Conservation (phyloP, 92 coral and sea anemone species). For the Epizoanthus rinbou region DNA sequence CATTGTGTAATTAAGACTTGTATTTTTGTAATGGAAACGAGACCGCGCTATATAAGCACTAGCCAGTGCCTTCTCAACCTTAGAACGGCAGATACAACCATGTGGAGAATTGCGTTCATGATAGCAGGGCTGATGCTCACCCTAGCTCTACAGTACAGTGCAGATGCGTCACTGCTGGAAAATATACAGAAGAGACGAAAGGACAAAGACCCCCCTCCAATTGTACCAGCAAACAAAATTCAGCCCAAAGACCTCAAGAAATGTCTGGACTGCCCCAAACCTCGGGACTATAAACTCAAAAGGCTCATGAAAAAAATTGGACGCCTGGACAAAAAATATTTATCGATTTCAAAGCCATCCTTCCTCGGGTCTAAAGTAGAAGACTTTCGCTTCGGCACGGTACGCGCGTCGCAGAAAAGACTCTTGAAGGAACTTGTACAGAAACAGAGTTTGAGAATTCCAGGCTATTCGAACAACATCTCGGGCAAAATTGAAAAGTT, state of each 20-base stretch:
- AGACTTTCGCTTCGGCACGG: slow-evolving; percentile 9
- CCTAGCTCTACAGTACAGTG: background rate
- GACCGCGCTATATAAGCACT: slow-evolving; percentile 28
- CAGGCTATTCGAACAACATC: slow-evolving; percentile 14
- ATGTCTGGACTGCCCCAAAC: slow-evolving; percentile 29
- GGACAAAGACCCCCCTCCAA: slow-evolving; percentile 9
- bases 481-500: slow-evolving; percentile 48
- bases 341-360: slow-evolving; percentile 30
- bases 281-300: slow-evolving; percentile 22
- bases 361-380: slow-evolving; percentile 18
- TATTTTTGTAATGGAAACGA: slow-evolving; percentile 3
- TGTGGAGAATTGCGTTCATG: background rate
- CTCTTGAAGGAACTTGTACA: slow-evolving; percentile 7
- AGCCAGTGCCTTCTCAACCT: background rate
- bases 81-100: slow-evolving; percentile 9
- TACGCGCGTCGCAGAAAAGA: slow-evolving; percentile 16
- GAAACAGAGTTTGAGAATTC: background rate
- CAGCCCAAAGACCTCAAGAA: slow-evolving; percentile 35
- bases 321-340: slow-evolving; percentile 4
- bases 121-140: background rate
- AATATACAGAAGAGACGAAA: slow-evolving; percentile 17
- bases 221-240: slow-evolving; percentile 13
- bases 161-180: slow-evolving; percentile 26
- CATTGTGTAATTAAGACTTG: slow-evolving; percentile 7
- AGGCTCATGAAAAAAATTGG: slow-evolving; percentile 39